Base-by-base conservation (phyloP, 2,113 vertebrate genomes). In the Argyrosomus japonicus region DNA sequence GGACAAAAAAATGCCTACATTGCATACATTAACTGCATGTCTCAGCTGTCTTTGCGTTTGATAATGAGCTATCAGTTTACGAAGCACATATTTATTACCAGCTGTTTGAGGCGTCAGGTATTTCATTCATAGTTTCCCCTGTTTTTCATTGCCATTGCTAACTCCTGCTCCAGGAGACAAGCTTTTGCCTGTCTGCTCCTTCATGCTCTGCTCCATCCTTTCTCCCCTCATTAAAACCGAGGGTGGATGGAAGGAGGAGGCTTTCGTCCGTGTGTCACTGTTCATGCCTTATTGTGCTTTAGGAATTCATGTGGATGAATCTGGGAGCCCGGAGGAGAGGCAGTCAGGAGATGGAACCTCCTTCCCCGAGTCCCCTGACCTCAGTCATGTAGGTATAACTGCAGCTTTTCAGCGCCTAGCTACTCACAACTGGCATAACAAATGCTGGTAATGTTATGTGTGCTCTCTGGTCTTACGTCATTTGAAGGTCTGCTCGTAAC, bases 261-360 rank as follows among this genome's bases (percentile, higher is more conserved):
- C 57, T 75, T 32, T 54, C 10, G 25, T 86, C 74, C 77, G 48
- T 53, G 68, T 86, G 85, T 88, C 83, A 84, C 77, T 88, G 29
- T 86, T 88, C 90, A 86, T 89, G 91, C 90, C 88, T 88, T 92
- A 58, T 82, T 95, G 92, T 95, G 91, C 93, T 93, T 92, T 88
- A 96, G 95, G 95, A 90, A 95, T 94, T 92, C 95, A 96, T 83
- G 92, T 96, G 3, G 97, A 99, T 18, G 92, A 95, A 70, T 96
- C 94, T 27, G 95, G 95, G 85, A 96, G 96, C 82, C 95, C 97
- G 2, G 98, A 97, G 75, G 98, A 99, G 94, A 97, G 98, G 75
- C 97, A 99, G 92, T 98, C 98, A 8, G 98, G 98, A 0, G 98
- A 99, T 0, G 98, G 98, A 88, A 99, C 98, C 0, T 99, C 98